Evolutionary conservation across 2,888 invertebrate species (phyloP).

Genomic region (Epicampocera succincta): DNA sequence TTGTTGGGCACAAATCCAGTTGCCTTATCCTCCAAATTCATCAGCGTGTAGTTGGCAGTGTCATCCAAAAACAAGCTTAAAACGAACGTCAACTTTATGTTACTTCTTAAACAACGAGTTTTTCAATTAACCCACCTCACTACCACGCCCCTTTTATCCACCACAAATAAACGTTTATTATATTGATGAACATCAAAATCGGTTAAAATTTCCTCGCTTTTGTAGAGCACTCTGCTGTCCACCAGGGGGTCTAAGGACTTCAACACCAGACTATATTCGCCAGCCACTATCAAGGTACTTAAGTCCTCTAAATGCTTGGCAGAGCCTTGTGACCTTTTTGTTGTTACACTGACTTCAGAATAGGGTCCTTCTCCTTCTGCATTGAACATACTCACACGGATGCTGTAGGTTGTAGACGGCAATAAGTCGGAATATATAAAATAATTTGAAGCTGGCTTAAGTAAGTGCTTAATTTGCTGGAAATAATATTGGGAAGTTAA

Average conservation of each 20-base stretch:
- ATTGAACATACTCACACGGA: slow-evolving; percentile 91
- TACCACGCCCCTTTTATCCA: slow-evolving; percentile 87
- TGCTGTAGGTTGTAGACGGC: slow-evolving; percentile 86
- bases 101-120: neutral
- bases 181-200: slow-evolving; percentile 91
- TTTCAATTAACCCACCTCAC: slow-evolving; percentile 78
- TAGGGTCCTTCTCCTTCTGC: slow-evolving; percentile 90
- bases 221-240: slow-evolving; percentile 75
- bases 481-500: neutral
- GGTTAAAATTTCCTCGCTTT: slow-evolving; percentile 78
- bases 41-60: slow-evolving; percentile 75
- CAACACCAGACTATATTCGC: slow-evolving; percentile 72
- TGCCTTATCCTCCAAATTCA: slow-evolving; percentile 84
- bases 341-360: slow-evolving; percentile 85
- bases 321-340: slow-evolving; percentile 80
- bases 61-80: slow-evolving; percentile 64
- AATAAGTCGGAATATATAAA: slow-evolving; percentile 83
- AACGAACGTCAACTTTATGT: neutral
- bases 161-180: slow-evolving; percentile 88
- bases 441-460: slow-evolving; percentile 47
- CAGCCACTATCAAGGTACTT: slow-evolving; percentile 70
- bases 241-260: slow-evolving; percentile 73
- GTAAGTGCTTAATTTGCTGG: slow-evolving; percentile 14
- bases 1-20: slow-evolving; percentile 85
- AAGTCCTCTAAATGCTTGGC: slow-evolving; percentile 60